A percentile compares a stretch with the other conserved stretches of the same genome.
Conservation (phyloP, 2,113 vertebrate species). For the Microtus ochrogaster region DNA sequence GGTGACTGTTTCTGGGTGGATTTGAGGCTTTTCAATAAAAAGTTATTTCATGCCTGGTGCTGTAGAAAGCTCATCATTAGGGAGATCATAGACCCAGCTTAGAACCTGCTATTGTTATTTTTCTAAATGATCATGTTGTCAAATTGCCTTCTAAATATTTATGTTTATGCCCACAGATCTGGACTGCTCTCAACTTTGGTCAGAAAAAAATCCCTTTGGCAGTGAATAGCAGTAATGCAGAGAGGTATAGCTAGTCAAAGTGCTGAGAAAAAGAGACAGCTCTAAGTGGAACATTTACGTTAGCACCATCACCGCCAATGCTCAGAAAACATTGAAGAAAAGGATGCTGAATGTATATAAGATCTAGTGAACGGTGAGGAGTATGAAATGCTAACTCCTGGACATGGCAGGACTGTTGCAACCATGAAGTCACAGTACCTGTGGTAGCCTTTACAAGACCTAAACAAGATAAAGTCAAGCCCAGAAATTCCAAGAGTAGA, state of each 20-base stretch:
- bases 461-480: neutral
- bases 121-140: neutral
- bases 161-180: neutral
- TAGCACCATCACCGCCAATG: too few relatives aligned
- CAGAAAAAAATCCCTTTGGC: neutral
- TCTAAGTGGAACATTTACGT: neutral
- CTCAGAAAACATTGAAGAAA: neutral
- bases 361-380: neutral
- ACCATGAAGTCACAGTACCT: neutral
- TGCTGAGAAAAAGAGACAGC: neutral
- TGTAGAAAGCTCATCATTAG: neutral
- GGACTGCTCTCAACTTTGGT: neutral
- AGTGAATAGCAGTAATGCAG: neutral
- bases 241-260: neutral
- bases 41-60: neutral
- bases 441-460: too few relatives aligned
- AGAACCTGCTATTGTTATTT: too few relatives aligned
- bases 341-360: neutral
- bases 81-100: neutral
- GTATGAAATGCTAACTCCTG: neutral
- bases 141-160: neutral
- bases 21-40: neutral
- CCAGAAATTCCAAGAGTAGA: neutral
- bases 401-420: neutral
- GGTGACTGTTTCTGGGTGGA: neutral